Evolutionary conservation across 2,888 invertebrate genomes (phyloP), one percentile per base, ranked within the genome.

Genomic region (Dasysyrphus albostriatus): DNA sequence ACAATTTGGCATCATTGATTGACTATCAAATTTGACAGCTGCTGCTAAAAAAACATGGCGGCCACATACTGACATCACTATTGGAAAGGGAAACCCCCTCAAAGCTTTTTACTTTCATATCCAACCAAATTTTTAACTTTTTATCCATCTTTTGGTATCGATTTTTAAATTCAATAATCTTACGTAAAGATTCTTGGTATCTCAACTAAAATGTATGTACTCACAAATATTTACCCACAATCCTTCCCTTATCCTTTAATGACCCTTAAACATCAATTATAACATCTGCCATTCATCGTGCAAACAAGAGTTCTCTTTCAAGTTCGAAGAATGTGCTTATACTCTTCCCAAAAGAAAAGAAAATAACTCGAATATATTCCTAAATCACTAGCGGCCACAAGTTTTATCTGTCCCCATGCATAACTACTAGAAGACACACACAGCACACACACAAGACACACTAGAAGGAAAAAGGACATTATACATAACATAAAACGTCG

Each of bases 201-300:
- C 29, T n/a, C 9, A 24, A 29, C n/a, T 24, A 1, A 61, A 63
- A 63, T 44, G 49, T 67, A 67, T 67, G 16, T 44, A 67, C 49
- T 34, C 32, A 32, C 63, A 61, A 39, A 73, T 12, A 59, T 54
- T 32, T 8, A 24, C 61, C 39, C 14, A 42, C 24, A 12, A 5
- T 29, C n/a, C 32, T 6, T 8, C 3, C 19, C n/a, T 59, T 42
- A 58, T 70, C 82, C 51, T 65, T 61, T 67, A 73, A 59, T 51
- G 72, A 61, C 74, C 8, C 42, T 61, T 70, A 63, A 78, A 61
- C 83, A 63, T 78, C 74, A 74, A 79, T 78, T 83, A 79, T 49
- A 77, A 44, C 58, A 65, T 39, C 42, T 67, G 37, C 44, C 51
- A 39, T 72, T 77, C 16, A 44, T 59, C 10, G 44, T 34, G 19